Evolutionary conservation across 2,888 invertebrate genomes (phyloP).

Genomic region (Cheilosia pagana): DNA sequence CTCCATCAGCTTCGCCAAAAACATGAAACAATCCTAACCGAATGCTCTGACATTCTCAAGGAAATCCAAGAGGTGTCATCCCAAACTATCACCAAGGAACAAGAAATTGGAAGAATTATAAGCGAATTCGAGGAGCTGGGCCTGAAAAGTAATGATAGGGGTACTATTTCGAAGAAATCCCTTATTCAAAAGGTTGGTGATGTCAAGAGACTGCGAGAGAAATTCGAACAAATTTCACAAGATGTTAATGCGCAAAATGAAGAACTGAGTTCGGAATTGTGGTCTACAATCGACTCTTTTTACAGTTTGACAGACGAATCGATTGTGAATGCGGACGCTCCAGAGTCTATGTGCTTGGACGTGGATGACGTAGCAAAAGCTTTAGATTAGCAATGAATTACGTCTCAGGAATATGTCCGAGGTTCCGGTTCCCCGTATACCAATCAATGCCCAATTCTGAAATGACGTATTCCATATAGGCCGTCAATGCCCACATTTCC

Average conservation of each 20-base stretch:
- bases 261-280: constrained; percentile 15
- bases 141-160: background rate
- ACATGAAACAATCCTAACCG: constrained; percentile 76
- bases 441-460: constrained; percentile 36
- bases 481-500: constrained; percentile 56
- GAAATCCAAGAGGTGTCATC: constrained; percentile 78
- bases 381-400: background rate
- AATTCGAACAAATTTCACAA: constrained; percentile 38
- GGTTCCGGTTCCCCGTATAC: constrained; percentile 38
- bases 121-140: constrained; percentile 47
- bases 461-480: background rate
- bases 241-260: constrained; percentile 11
- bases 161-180: background rate
- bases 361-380: constrained; percentile 1
- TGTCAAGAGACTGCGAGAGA: constrained; percentile 33
- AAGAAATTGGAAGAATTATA: constrained; percentile 47
- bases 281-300: constrained; percentile 26
- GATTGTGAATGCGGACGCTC: background rate
- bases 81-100: constrained; percentile 35
- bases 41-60: constrained; percentile 77
- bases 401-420: background rate
- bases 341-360: constrained; percentile 24
- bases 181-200: constrained; percentile 38
- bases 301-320: constrained; percentile 24
- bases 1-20: constrained; percentile 76